phyloP scores from a whole-genome alignment of 2,888 invertebrate species.

The Rhagonycha fulva region DNA sequence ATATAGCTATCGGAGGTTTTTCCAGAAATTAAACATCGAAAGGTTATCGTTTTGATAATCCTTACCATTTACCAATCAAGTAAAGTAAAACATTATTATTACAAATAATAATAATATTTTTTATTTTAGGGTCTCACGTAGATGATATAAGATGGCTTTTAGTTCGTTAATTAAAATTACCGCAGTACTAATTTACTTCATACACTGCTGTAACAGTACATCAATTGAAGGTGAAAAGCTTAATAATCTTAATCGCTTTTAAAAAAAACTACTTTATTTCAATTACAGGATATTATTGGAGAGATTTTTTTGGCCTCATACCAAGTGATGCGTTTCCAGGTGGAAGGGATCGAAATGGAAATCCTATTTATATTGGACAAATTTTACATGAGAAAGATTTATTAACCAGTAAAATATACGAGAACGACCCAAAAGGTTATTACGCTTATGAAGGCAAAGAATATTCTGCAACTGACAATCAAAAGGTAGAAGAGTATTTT shows the following conservation, averaged over 20 bases:
- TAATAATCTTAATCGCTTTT: neutral
- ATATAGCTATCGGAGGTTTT: too few species aligned
- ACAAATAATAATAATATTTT: too few species aligned
- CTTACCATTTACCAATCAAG: too few species aligned
- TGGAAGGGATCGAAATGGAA: constrained; percentile 12
- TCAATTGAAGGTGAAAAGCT: neutral
- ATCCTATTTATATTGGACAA: constrained; percentile 24
- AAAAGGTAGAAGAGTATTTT: too few species aligned
- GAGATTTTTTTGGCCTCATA: constrained; percentile 21
- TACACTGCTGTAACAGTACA: neutral
- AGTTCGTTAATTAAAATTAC: too few species aligned
- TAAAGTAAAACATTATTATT: too few species aligned
- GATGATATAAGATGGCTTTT: too few species aligned
- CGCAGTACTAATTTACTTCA: too few species aligned
- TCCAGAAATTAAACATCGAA: too few species aligned
- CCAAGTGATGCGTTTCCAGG: constrained; percentile 22
- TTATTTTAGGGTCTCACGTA: too few species aligned
- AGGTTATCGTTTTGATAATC: too few species aligned
- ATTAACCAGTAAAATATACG: constrained; percentile 10
- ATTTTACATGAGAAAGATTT: constrained; percentile 1
- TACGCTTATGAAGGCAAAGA: constrained; percentile 2
- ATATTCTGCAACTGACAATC: neutral
- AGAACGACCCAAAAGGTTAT: neutral
- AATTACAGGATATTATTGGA: constrained; percentile 28
- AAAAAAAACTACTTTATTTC: neutral